A percentile compares a stretch with the other conserved stretches of the same genome.
Conservation (phyloP, 2,888 invertebrate species). For the Hypomecis punctinalis region DNA sequence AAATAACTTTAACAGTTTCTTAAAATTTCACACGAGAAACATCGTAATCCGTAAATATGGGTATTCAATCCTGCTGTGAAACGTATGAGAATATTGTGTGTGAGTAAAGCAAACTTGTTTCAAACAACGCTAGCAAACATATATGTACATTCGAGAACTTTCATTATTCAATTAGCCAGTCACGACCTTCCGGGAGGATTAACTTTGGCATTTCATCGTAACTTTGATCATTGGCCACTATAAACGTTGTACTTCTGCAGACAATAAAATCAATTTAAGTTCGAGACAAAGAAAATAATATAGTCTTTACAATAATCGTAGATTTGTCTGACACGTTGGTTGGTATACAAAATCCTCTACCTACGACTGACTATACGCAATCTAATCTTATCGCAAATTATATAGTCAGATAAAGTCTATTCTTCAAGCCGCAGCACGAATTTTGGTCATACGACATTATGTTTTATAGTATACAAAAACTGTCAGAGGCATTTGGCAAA, state of each 20-base stretch:
- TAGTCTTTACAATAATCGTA: too few species aligned
- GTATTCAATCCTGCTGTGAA: constrained; percentile 6
- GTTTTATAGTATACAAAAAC: constrained; percentile 30
- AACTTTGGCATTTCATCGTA: constrained; percentile 27
- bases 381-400: constrained; percentile 30
- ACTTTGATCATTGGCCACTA: constrained; percentile 13
- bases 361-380: constrained; percentile 9
- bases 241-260: not conserved
- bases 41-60: constrained; percentile 6
- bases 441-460: constrained; percentile 40
- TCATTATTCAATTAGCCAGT: constrained; percentile 27
- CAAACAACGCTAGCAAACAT: constrained; percentile 13
- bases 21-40: constrained; percentile 11
- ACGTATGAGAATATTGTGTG: constrained; percentile 4
- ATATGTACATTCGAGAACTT: constrained; percentile 19
- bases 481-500: constrained; percentile 29
- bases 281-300: not conserved
- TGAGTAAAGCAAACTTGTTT: constrained; percentile 17
- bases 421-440: constrained; percentile 23
- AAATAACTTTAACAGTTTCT: not conserved
- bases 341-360: constrained; percentile 9
- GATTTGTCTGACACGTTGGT: not conserved
- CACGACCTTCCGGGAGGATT: constrained; percentile 24
- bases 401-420: constrained; percentile 19
- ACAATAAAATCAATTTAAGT: not conserved